Percentiles rank a stretch among this genome's conserved stretches.
These are phyloP conservation scores for Danaus chrysippus DNA, from an alignment of 2,888 invertebrate genomes.

Conservation along the genomic window DNA sequence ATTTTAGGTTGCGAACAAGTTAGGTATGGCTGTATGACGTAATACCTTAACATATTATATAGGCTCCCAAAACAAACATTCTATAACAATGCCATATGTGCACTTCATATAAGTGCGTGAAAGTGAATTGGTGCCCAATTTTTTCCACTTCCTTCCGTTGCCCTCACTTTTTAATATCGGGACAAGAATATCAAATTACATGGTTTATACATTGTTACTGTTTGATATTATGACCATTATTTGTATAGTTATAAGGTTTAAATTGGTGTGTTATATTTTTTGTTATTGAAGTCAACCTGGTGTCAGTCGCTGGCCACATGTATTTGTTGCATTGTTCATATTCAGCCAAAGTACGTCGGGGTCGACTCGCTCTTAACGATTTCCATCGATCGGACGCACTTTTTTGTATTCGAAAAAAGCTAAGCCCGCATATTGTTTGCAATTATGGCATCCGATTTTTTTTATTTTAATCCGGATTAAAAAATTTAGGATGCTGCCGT, in stretches of 20 bases:
- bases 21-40: background rate
- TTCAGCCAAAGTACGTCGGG: slow-evolving; percentile 48
- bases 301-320: slow-evolving; percentile 76
- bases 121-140: slow-evolving; percentile 70
- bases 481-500: slow-evolving; percentile 22
- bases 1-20: too few species aligned
- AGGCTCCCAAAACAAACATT: slow-evolving; percentile 23
- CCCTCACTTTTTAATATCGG: slow-evolving; percentile 70
- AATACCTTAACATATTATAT: slow-evolving; percentile 5
- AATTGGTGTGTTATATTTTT: slow-evolving; percentile 27
- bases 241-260: slow-evolving; percentile 31
- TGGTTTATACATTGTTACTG: slow-evolving; percentile 31
- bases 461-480: slow-evolving; percentile 52
- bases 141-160: slow-evolving; percentile 77
- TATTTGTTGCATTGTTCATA: slow-evolving; percentile 62
- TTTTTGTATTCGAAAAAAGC: slow-evolving; percentile 51
- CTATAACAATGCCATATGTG: slow-evolving; percentile 51
- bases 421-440: slow-evolving; percentile 59
- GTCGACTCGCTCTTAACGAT: slow-evolving; percentile 55
- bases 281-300: slow-evolving; percentile 38
- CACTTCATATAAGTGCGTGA: slow-evolving; percentile 59
- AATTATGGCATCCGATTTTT: slow-evolving; percentile 67
- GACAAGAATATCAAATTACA: slow-evolving; percentile 75
- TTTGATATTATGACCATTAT: slow-evolving; percentile 33
- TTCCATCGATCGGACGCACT: slow-evolving; percentile 58